phyloP scores from a whole-genome alignment of 2,797 vertebrate genomes.

The Mormyrus hasselquistii region DNA sequence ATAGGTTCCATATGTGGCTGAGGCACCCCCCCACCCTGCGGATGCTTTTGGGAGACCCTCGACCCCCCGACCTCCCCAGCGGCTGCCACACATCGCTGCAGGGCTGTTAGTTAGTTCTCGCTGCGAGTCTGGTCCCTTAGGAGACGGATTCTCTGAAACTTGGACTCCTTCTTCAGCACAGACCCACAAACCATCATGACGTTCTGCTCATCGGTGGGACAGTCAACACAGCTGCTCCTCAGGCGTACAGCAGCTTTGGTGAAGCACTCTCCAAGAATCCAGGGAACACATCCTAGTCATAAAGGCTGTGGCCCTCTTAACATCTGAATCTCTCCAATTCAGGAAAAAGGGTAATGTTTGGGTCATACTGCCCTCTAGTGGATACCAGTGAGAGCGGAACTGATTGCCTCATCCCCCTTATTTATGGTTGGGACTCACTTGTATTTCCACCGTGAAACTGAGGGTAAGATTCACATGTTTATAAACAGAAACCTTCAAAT shows the following conservation, averaged over 20 bases:
- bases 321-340: neutral
- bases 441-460: neutral
- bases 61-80: neutral
- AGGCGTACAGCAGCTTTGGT: neutral
- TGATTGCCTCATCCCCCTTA: neutral
- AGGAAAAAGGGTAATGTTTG: conserved; percentile 6
- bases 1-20: conserved; percentile 45
- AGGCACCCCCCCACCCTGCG: neutral
- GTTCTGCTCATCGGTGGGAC: neutral
- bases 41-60: neutral
- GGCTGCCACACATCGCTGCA: neutral
- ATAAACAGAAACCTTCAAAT: neutral
- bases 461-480: neutral
- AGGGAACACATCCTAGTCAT: neutral
- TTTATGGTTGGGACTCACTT: neutral
- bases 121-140: neutral
- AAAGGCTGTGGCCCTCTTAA: neutral
- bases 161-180: neutral
- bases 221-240: neutral
- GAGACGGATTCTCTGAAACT: neutral
- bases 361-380: conserved; percentile 53
- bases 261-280: neutral
- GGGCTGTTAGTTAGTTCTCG: neutral
- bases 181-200: neutral
- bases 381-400: neutral